Evolutionary conservation across 2,888 invertebrate genomes (phyloP).

Genomic region (Erpobdella octoculata): DNA sequence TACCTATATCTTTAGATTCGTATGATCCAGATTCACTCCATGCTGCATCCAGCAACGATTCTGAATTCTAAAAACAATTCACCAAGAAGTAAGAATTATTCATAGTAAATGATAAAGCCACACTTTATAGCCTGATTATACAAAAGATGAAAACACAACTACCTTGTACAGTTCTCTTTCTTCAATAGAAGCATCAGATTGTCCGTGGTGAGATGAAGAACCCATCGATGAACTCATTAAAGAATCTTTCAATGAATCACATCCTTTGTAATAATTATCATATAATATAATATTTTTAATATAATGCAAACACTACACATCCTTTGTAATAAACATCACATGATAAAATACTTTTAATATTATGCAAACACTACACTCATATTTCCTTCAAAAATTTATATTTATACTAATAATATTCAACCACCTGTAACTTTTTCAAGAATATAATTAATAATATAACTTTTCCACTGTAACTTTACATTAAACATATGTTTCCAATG

Average conservation of each 20-base stretch:
- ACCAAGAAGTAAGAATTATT: neutral
- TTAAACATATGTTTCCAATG: too few relatives aligned
- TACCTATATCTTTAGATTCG: conserved; percentile 30
- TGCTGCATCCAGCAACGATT: conserved; percentile 22
- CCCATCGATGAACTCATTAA: conserved; percentile 31
- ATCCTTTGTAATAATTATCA: neutral
- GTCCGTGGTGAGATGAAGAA: conserved; percentile 27
- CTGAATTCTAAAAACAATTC: conserved; percentile 20
- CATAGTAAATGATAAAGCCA: neutral
- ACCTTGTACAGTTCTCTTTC: conserved; percentile 28
- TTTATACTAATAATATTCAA: neutral
- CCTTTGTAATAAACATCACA: neutral
- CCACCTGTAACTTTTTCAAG: too few relatives aligned
- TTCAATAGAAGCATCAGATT: conserved; percentile 30
- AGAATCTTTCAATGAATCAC: conserved; percentile 28
- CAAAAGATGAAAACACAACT: neutral
- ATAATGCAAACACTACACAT: neutral
- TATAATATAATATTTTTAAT: neutral
- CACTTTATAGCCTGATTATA: neutral
- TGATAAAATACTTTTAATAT: neutral
- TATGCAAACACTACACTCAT: neutral
- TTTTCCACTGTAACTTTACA: too few relatives aligned
- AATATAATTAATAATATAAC: too few relatives aligned
- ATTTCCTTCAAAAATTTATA: neutral
- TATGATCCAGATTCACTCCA: conserved; percentile 31